Conservation (phyloP, 2,113 vertebrate genomes). For the Chaetura pelagica region DNA sequence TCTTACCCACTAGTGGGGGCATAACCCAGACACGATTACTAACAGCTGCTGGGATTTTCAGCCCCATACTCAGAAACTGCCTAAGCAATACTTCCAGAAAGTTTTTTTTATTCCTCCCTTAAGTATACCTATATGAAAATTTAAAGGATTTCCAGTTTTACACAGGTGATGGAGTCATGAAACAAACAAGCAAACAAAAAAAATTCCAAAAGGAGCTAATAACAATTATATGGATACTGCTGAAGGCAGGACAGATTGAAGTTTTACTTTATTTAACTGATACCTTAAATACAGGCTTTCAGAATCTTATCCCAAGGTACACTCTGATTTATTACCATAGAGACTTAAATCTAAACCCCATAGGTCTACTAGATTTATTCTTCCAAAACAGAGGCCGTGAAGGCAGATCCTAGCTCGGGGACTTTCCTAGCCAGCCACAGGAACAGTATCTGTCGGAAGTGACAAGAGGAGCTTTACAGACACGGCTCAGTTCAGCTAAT, state of each 20-base stretch:
- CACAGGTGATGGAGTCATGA: background rate
- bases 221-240: background rate
- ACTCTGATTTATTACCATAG: background rate
- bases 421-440: accelerated
- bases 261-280: background rate
- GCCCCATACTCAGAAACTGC: background rate
- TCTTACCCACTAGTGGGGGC: background rate
- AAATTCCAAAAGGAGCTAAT: background rate
- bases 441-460: accelerated
- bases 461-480: background rate
- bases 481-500: accelerated
- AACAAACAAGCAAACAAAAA: background rate
- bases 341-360: background rate
- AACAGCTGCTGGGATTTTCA: background rate
- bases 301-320: background rate
- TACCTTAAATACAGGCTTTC: background rate
- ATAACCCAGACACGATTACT: background rate
- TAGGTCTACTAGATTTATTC: accelerated
- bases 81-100: background rate
- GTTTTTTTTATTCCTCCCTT: background rate
- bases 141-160: background rate
- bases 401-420: background rate
- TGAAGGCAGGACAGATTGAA: background rate
- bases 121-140: background rate
- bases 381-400: background rate